phyloP scores from a whole-genome alignment of 2,888 invertebrate species.

The Agonopterix subpropinquella region DNA sequence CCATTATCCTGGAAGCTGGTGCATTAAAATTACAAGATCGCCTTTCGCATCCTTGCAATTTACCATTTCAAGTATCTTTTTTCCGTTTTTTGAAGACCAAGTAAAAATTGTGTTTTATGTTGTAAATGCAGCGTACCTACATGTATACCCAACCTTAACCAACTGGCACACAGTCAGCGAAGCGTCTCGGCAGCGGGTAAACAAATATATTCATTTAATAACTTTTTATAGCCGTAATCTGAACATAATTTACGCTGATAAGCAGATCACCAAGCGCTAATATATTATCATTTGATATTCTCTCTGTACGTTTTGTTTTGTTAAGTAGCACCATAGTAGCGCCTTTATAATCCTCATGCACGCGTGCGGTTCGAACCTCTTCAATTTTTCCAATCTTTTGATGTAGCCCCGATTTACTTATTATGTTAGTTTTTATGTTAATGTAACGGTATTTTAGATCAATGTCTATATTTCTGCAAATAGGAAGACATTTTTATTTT shows the following conservation, averaged over 20 bases:
- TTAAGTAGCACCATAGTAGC: conserved; percentile 22
- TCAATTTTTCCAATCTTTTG: no score
- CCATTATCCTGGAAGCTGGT: no score
- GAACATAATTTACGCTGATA: conserved; percentile 67
- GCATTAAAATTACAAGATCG: no score
- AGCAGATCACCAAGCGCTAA: conserved; percentile 54
- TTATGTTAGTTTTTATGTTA: no score
- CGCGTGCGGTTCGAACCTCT: conserved; percentile 11
- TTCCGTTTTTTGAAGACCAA: no score
- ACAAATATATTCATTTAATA: conserved; percentile 73
- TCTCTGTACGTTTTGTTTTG: conserved; percentile 33
- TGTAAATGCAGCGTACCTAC: conserved; percentile 2
- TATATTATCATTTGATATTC: conserved; percentile 41
- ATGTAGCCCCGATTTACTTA: conserved; percentile 12
- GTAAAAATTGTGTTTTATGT: no score
- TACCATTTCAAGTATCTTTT: no score
- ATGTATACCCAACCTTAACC: conserved; percentile 22
- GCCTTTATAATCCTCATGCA: conserved; percentile 20
- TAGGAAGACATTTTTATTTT: no score
- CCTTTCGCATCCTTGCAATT: no score
- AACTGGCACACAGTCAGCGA: conserved; percentile 17
- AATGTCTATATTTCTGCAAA: no score
- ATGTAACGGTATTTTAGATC: no score
- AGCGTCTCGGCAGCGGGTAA: conserved; percentile 36
- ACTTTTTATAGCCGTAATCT: conserved; percentile 68